Evolutionary conservation across 2,797 vertebrate species (phyloP), one percentile per base, ranked within the genome.

Genomic region (Antrozous pallidus): DNA sequence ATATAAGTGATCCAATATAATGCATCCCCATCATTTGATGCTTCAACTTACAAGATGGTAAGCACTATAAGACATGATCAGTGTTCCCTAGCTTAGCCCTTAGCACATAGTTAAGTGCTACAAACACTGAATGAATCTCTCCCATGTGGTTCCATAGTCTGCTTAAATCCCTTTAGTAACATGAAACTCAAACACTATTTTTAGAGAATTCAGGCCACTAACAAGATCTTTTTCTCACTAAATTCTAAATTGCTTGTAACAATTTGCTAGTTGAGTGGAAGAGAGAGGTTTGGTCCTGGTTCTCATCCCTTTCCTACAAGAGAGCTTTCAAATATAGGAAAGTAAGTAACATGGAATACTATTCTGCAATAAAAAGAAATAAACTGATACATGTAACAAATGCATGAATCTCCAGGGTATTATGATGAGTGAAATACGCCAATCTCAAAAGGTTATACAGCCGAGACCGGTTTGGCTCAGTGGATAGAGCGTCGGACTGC

Each of bases 171-270:
- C 45, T 71, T 28, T n/a, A 92, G 13, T n/a, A 56, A 36, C 42
- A 31, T 38, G 73, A 89, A 78, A 79, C 47, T 31, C 40, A 36
- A 22, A 49, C 6, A 78, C 8, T 20, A 14, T 45, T 79, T 85
- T 49, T 58, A 88, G 31, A 78, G 61, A 90, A 90, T 36, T 51
- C 26, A 89, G 33, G 85, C 47, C 63, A 84, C 12, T 58, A 65
- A 54, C 88, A 69, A 54, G 28, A 77, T 54, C 18, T 49, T 90
- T 49, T 70, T 47, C 87, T 87, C 81, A 88, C 20, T 79, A 80
- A 89, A 92, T 70, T 88, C 67, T 77, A 38, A 92, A 71, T 65
- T 91, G 28, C n/a, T 38, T 91, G 9, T n/a, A 86, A 82, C 42
- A 82, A 71, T 14, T 81, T 81, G 45, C 20, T 87, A 31, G 28